phyloP scores from a whole-genome alignment of 2,888 invertebrate species.

The Thera britannica region DNA sequence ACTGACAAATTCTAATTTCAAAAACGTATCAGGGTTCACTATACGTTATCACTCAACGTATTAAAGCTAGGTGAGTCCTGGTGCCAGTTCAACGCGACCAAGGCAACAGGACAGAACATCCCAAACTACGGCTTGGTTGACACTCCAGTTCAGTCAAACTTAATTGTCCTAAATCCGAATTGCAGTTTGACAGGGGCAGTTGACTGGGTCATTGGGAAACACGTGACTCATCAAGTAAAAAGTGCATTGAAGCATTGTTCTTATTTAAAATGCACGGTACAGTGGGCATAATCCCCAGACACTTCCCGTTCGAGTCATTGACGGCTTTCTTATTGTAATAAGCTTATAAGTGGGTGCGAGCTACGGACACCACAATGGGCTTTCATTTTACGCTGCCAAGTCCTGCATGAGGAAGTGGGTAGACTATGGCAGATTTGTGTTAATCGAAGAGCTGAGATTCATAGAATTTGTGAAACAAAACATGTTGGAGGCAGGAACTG shows the following conservation, averaged over 20 bases:
- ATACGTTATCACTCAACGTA: too few relatives aligned
- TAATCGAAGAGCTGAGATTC: slow-evolving; percentile 17
- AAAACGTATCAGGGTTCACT: too few relatives aligned
- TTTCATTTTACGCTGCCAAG: slow-evolving; percentile 33
- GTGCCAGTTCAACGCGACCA: too few relatives aligned
- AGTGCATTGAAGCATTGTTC: slow-evolving; percentile 41
- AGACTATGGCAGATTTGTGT: slow-evolving; percentile 29
- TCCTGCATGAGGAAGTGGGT: slow-evolving; percentile 28
- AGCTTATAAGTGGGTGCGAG: slow-evolving; percentile 49
- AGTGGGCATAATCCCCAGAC: slow-evolving; percentile 32
- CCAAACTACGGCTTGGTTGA: too few relatives aligned
- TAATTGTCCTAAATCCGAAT: not conserved
- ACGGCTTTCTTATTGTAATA: slow-evolving; percentile 60
- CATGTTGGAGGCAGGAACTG: too few relatives aligned
- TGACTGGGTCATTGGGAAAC: slow-evolving; percentile 5
- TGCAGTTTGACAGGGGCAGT: slow-evolving; percentile 7
- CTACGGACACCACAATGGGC: slow-evolving; percentile 51
- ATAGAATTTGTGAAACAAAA: slow-evolving; percentile 1
- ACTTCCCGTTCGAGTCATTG: slow-evolving; percentile 61
- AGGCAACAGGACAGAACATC: too few relatives aligned
- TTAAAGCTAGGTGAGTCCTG: too few relatives aligned
- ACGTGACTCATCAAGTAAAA: slow-evolving; percentile 24
- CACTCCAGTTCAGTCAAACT: too few relatives aligned
- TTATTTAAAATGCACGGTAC: slow-evolving; percentile 21
- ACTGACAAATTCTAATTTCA: too few relatives aligned